Percentiles rank a stretch among this genome's conserved stretches.
Evolutionary conservation across 2,888 invertebrate species (phyloP).

Genomic region (Flexamia atlantica): DNA sequence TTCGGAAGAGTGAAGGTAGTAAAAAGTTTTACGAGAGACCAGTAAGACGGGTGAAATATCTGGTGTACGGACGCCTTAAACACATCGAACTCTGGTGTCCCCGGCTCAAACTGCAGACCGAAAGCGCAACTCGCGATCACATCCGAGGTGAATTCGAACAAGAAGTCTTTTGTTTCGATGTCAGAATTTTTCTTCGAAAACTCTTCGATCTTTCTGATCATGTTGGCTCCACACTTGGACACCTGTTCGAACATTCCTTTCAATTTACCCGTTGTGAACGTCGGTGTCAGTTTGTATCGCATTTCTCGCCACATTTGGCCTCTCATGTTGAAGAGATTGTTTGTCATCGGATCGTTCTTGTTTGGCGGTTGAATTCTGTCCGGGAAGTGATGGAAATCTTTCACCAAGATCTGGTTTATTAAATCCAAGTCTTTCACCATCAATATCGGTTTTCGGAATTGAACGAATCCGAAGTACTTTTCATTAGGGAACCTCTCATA

Average conservation of each 20-base stretch:
- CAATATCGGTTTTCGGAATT: slow-evolving; percentile 26
- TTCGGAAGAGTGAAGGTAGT: neutral
- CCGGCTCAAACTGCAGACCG: slow-evolving; percentile 31
- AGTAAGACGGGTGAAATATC: neutral
- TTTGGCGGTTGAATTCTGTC: slow-evolving; percentile 17
- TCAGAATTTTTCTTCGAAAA: neutral
- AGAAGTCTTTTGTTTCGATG: neutral
- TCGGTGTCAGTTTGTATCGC: slow-evolving; percentile 44
- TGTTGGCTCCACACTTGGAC: slow-evolving; percentile 1
- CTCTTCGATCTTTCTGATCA: slow-evolving; percentile 23
- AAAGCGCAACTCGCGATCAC: slow-evolving; percentile 49
- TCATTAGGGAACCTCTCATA: slow-evolving; percentile 17
- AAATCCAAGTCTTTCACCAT: slow-evolving; percentile 31
- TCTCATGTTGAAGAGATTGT: slow-evolving; percentile 28
- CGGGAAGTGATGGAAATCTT: slow-evolving; percentile 40
- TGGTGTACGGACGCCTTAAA: neutral
- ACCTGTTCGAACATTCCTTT: slow-evolving; percentile 44
- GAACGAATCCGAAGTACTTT: slow-evolving; percentile 40
- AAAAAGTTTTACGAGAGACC: neutral
- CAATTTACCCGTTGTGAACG: slow-evolving; percentile 42
- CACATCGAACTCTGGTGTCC: neutral
- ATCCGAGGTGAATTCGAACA: slow-evolving; percentile 37
- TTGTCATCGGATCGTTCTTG: slow-evolving; percentile 18
- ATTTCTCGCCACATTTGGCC: slow-evolving; percentile 30
- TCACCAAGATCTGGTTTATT: slow-evolving; percentile 32